These are phyloP conservation scores for Tipula confusa DNA, from an alignment of 2,888 invertebrate species.

Conservation along the genomic window DNA sequence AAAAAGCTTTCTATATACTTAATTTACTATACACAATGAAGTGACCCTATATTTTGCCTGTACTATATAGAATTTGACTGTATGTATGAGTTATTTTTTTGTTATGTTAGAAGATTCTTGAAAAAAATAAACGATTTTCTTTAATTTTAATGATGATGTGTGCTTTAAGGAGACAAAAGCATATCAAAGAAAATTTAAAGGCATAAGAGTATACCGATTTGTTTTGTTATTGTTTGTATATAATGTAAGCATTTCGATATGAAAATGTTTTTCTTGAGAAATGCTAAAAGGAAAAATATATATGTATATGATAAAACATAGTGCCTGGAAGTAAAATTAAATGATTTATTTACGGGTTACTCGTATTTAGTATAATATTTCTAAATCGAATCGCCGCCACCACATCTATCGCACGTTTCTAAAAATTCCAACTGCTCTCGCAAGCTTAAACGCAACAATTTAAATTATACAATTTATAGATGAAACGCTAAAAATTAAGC, in stretches of 20 bases:
- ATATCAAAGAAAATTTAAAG: background rate
- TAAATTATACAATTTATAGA: background rate
- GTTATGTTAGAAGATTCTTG: background rate
- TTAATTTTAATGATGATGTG: background rate
- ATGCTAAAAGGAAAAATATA: too few species aligned
- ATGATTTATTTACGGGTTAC: too few species aligned
- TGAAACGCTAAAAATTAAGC: too few species aligned
- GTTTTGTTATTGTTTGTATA: background rate
- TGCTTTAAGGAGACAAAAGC: background rate
- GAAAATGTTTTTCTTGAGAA: too few species aligned
- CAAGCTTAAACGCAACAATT: background rate
- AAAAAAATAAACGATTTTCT: background rate
- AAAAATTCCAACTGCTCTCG: background rate
- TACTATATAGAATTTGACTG: background rate
- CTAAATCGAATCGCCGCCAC: background rate
- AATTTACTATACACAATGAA: background rate
- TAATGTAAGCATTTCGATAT: background rate
- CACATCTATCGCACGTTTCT: background rate
- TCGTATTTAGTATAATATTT: too few species aligned
- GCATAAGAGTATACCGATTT: background rate
- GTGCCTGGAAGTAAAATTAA: background rate
- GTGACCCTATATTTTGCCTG: background rate
- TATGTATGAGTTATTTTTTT: background rate
- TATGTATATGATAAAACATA: background rate
- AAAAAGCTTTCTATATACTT: background rate